phyloP scores from a whole-genome alignment of 2,797 vertebrate species.

The Betta splendens region DNA sequence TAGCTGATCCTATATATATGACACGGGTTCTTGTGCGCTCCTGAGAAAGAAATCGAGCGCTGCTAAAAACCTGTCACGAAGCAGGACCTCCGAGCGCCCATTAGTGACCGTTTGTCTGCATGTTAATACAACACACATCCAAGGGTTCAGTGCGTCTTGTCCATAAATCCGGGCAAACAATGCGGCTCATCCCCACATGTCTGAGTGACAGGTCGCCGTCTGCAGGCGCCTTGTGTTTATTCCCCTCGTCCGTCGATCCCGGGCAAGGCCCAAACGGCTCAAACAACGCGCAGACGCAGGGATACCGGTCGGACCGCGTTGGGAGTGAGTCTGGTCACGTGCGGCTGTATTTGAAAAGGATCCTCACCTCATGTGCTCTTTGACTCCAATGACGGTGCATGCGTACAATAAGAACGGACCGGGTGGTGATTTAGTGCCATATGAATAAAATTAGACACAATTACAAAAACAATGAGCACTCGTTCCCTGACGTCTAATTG shows the following conservation, averaged over 20 bases:
- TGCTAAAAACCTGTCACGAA: not conserved
- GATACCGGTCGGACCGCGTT: not conserved
- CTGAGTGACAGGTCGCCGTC: conserved; percentile 26
- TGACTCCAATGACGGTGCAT: no score
- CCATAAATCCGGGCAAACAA: conserved; percentile 13
- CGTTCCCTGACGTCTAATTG: not conserved
- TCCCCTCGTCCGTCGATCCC: conserved; percentile 17
- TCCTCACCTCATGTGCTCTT: conserved; percentile 1
- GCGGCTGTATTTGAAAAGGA: not conserved
- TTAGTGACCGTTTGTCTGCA: not conserved
- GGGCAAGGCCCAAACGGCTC: conserved; percentile 11
- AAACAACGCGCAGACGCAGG: conserved; percentile 5
- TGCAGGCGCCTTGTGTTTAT: conserved; percentile 9
- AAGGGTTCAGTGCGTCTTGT: conserved; percentile 15
- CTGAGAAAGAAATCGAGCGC: not conserved
- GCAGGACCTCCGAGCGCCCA: no score
- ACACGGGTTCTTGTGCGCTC: not conserved
- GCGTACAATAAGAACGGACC: not conserved
- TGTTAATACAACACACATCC: conserved; percentile 1
- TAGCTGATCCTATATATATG: no score
- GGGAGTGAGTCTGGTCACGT: not conserved
- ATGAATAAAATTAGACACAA: no score
- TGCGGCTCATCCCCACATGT: conserved; percentile 31
- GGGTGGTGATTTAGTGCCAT: no score
- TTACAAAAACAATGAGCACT: no score